phyloP scores from a whole-genome alignment of 2,888 invertebrate genomes.

The Stomorhina lunata region DNA sequence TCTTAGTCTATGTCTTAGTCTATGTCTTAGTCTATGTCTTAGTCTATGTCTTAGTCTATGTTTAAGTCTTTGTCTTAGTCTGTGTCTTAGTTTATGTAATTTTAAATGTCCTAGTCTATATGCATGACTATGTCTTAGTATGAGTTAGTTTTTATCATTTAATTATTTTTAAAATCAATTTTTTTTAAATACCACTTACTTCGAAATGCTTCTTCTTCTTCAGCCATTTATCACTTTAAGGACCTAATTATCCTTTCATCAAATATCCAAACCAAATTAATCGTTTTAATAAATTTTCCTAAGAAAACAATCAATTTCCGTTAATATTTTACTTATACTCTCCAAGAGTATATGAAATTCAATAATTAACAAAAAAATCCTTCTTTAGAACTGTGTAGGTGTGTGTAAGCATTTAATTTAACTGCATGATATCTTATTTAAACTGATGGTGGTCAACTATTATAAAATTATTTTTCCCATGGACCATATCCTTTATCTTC shows the following conservation, averaged over 20 bases:
- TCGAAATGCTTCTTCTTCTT: not conserved
- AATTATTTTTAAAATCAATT: not conserved
- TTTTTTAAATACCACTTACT: not conserved
- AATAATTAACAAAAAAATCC: slow-evolving; percentile 33
- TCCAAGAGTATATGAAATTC: slow-evolving; percentile 36
- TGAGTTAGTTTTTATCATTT: no score
- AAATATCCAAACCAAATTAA: slow-evolving; percentile 45
- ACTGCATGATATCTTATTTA: slow-evolving; percentile 29
- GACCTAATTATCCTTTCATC: slow-evolving; percentile 47
- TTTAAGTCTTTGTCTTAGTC: no score
- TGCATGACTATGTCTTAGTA: no score
- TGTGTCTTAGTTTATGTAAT: no score
- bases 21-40: no score
- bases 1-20: no score
- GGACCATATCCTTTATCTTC: slow-evolving; percentile 50
- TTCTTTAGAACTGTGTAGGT: slow-evolving; percentile 1
- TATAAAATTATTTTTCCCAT: slow-evolving; percentile 62
- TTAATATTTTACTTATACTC: not conserved
- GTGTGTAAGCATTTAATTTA: slow-evolving; percentile 29
- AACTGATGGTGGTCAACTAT: slow-evolving; percentile 58
- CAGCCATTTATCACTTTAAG: slow-evolving; percentile 22
- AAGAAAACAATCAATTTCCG: slow-evolving; percentile 58
- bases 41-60: no score
- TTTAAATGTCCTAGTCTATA: no score
- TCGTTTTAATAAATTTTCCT: slow-evolving; percentile 5